Percentiles rank a stretch among this genome's conserved stretches.
Conservation (phyloP, 2,113 vertebrate genomes). For the Coptodon rendalli region DNA sequence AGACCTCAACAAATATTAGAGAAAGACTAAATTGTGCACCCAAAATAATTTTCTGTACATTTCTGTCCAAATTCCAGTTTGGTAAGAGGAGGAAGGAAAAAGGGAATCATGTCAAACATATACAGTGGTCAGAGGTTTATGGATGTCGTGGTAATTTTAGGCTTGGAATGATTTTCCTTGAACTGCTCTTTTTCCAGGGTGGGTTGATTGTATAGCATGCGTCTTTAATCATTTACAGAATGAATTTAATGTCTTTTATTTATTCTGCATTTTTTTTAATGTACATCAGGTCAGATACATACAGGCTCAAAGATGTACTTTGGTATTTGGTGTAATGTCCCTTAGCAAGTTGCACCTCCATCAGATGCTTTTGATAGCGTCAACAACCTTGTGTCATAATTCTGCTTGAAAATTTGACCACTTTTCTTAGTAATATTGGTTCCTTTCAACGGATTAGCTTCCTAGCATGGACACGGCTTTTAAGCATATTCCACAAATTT, state of each 20-base stretch:
- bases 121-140: not conserved
- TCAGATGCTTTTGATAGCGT: not conserved
- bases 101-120: not conserved
- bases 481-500: not conserved
- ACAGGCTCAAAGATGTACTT: not conserved
- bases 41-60: not conserved
- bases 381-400: not conserved
- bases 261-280: not conserved
- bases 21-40: not conserved
- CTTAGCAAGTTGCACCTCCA: not conserved
- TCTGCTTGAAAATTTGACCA: not conserved
- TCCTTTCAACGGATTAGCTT: not conserved
- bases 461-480: not conserved
- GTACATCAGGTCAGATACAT: not conserved
- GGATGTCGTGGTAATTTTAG: not conserved
- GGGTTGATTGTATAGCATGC: not conserved
- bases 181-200: not conserved
- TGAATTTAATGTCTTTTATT: not conserved
- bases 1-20: not conserved
- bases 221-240: not conserved
- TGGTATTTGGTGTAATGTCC: not conserved
- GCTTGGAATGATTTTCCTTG: not conserved
- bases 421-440: not conserved
- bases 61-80: not conserved
- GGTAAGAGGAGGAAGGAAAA: not conserved